Base-by-base conservation (phyloP, 1,140 invertebrate species). In the Cotesia typhae region DNA sequence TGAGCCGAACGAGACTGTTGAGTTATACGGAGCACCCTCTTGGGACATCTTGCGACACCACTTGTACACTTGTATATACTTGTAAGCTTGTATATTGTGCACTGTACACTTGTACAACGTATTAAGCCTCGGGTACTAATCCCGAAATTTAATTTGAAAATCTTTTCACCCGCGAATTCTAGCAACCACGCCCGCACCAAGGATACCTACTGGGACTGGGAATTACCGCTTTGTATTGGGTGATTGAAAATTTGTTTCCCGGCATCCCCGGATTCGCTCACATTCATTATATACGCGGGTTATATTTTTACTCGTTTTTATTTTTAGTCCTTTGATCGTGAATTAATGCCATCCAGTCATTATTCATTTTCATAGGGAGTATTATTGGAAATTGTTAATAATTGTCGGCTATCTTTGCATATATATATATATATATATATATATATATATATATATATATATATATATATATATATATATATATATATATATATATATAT, bases 111-210 rank as follows among this genome's bases (percentile, higher is more conserved):
- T 47, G 41, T 47, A 10, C 41, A 47, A 82, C 79, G 81, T 82
- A 86, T 86, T 87, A 86, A 85, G 79, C 80, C 53, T 66, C 65
- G 81, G 83, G 80, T 82, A 87, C 85, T 87, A 87, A 87, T 87
- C 84, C 82, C 77, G 65, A 87, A 87, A 87, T 87, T 87, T 86
- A 86, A 87, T 87, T 87, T 86, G 80, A 79, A 86, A 86, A 87
- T 86, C 85, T 86, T 87, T 87, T 86, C 83, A 85, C 59, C 63
- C 68, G 57, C 64, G 55, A 71, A 67, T 41, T 14, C 57, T 37
- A 59, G 37, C 36, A 73, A 63, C 67, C 67, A 74, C 71, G 38
- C 61, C 57, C 47, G 41, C 47, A 9, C 47, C n/a, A 60, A 14
- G 74, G 74, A 79, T 85, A 83, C 82, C 82, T 81, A 84, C 79